A percentile compares a stretch with the other conserved stretches of the same genome.
Evolutionary conservation across 35 echinoderm and acorn worm genomes (phyloP).

Genomic region (Strongylocentrotus purpuratus): DNA sequence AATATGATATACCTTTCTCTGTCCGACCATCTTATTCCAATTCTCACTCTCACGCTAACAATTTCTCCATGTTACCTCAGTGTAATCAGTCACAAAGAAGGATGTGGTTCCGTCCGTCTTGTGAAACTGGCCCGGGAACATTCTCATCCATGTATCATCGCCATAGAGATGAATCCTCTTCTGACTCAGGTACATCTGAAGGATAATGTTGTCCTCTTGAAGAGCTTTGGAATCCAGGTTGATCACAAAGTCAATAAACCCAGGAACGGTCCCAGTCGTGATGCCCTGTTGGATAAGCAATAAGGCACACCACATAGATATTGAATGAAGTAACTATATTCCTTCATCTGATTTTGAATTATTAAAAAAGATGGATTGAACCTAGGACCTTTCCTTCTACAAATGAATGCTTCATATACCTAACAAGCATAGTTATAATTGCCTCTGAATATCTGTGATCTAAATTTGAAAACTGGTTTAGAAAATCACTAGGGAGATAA

Average conservation of each 20-base stretch:
- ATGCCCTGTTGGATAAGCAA: conserved; percentile 61
- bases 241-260: conserved; percentile 92
- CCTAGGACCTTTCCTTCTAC: too few relatives aligned
- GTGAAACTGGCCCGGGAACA: conserved; percentile 89
- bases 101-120: conserved; percentile 91
- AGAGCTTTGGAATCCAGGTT: conserved; percentile 81
- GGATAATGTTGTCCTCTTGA: conserved; percentile 89
- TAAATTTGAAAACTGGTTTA: too few relatives aligned
- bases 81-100: conserved; percentile 99
- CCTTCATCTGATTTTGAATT: not conserved
- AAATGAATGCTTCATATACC: too few relatives aligned
- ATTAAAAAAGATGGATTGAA: too few relatives aligned
- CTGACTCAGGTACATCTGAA: conserved; percentile 70
- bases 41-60: too few relatives aligned
- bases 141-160: conserved; percentile 91
- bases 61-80: conserved; percentile 67
- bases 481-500: too few relatives aligned
- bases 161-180: conserved; percentile 89
- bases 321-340: not conserved
- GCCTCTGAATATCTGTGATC: too few relatives aligned
- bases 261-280: conserved; percentile 92
- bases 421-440: too few relatives aligned
- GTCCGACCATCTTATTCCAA: too few relatives aligned
- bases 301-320: too few relatives aligned
- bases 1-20: too few relatives aligned